phyloP scores from a whole-genome alignment of 2,888 invertebrate genomes.

The Rhagium mordax region DNA sequence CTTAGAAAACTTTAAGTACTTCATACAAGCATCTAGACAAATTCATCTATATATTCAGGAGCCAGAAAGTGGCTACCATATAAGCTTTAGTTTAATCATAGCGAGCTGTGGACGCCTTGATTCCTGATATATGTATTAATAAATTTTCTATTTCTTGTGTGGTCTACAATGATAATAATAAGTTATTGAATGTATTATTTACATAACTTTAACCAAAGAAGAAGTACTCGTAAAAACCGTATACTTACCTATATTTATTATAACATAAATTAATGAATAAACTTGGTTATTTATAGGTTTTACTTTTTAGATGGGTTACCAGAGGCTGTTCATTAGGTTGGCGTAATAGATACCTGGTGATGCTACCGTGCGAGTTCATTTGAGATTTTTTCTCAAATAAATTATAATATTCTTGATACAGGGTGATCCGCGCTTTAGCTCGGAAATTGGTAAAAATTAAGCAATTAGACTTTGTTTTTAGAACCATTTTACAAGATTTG shows the following conservation, averaged over 20 bases:
- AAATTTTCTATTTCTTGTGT: slow-evolving; percentile 28
- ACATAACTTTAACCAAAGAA: background rate
- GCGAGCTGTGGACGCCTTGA: slow-evolving; percentile 4
- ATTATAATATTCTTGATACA: no score
- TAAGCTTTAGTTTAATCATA: slow-evolving; percentile 18
- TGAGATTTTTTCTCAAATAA: background rate
- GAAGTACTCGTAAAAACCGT: slow-evolving; percentile 14
- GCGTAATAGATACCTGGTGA: background rate
- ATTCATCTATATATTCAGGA: background rate
- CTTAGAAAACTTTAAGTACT: background rate
- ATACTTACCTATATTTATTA: slow-evolving; percentile 18
- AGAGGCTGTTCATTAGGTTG: slow-evolving; percentile 1
- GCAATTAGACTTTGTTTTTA: no score
- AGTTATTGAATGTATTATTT: slow-evolving; percentile 26
- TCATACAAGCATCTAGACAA: background rate
- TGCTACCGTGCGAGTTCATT: background rate
- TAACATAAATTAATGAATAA: slow-evolving; percentile 22
- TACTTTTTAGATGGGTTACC: background rate
- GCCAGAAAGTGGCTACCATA: background rate
- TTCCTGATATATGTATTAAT: slow-evolving; percentile 28
- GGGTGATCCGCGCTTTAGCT: no score
- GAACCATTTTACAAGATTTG: no score
- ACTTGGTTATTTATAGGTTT: slow-evolving; percentile 24
- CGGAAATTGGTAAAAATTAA: no score
- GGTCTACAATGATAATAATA: slow-evolving; percentile 32